Evolutionary conservation across 1,140 invertebrate species (phyloP).

Genomic region (Drosophila teissieri): DNA sequence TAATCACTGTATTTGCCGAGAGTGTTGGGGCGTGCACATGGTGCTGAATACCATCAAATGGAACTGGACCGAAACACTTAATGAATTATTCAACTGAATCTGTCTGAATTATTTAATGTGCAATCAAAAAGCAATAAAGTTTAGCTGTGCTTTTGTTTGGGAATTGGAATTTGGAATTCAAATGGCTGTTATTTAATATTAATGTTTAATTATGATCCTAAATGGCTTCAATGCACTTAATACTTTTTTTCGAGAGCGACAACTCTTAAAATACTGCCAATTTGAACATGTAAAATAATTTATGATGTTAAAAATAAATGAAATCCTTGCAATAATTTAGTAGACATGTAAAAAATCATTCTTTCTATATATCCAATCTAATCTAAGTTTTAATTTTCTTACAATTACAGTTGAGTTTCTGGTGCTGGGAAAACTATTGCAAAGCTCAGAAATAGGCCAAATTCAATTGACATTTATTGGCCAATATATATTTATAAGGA

Average conservation of each 20-base stretch:
- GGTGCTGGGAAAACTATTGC: constrained; percentile 7
- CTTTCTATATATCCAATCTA: not conserved
- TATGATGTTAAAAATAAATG: too few species aligned
- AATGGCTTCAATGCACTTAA: constrained; percentile 1
- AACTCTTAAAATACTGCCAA: not conserved
- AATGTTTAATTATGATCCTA: not conserved
- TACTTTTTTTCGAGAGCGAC: constrained; percentile 5
- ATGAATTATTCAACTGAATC: constrained; percentile 31
- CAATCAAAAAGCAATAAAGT: constrained; percentile 39
- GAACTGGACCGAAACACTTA: not conserved
- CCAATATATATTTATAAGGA: constrained; percentile 76
- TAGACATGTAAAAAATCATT: not conserved
- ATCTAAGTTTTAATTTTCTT: constrained; percentile 27
- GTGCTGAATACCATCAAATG: not conserved
- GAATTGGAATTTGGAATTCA: not conserved
- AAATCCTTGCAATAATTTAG: too few species aligned
- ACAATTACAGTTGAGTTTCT: constrained; percentile 50
- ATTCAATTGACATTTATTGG: constrained; percentile 80
- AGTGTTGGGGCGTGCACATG: constrained; percentile 21
- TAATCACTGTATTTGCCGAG: constrained; percentile 59
- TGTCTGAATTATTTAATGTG: constrained; percentile 28
- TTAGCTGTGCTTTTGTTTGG: constrained; percentile 17
- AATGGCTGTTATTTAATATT: constrained; percentile 29
- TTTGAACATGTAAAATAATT: too few species aligned
- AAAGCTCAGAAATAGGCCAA: constrained; percentile 37